These are phyloP conservation scores for Notiomystis cincta DNA, from an alignment of 2,113 vertebrate species.

Conservation along the genomic window DNA sequence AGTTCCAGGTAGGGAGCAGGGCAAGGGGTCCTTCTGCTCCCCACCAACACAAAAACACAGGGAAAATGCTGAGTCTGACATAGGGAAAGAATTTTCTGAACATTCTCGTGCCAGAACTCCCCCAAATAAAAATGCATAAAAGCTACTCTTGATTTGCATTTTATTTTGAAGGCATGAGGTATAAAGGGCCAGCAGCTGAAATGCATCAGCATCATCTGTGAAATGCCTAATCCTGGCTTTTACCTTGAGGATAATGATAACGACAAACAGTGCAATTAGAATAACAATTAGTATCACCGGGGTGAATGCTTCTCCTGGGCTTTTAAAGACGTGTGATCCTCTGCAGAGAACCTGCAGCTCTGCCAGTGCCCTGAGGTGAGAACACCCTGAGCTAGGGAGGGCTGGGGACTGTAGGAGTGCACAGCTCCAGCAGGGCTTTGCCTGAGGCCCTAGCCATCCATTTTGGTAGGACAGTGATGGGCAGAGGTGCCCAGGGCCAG, in stretches of 20 bases:
- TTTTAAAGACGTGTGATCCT: background rate
- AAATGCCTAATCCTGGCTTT: background rate
- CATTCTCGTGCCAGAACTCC: background rate
- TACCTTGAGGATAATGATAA: background rate
- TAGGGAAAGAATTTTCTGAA: background rate
- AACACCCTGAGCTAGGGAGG: background rate
- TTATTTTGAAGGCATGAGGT: background rate
- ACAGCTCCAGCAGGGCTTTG: background rate
- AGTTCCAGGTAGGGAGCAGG: background rate
- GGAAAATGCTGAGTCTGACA: background rate
- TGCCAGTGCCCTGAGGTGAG: background rate
- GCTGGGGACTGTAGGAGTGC: background rate
- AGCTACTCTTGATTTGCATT: background rate
- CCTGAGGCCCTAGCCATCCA: background rate
- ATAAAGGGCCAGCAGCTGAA: background rate
- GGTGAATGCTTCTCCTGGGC: background rate
- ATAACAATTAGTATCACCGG: background rate
- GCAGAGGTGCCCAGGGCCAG: background rate
- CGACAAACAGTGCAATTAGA: background rate
- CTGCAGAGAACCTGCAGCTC: background rate
- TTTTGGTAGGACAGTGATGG: background rate
- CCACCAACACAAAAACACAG: background rate
- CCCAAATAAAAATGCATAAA: background rate
- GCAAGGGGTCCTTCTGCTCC: background rate
- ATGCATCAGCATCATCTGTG: background rate